These are phyloP conservation scores for Orchestia grillus DNA, from an alignment of 1,140 invertebrate genomes.

Conservation along the genomic window DNA sequence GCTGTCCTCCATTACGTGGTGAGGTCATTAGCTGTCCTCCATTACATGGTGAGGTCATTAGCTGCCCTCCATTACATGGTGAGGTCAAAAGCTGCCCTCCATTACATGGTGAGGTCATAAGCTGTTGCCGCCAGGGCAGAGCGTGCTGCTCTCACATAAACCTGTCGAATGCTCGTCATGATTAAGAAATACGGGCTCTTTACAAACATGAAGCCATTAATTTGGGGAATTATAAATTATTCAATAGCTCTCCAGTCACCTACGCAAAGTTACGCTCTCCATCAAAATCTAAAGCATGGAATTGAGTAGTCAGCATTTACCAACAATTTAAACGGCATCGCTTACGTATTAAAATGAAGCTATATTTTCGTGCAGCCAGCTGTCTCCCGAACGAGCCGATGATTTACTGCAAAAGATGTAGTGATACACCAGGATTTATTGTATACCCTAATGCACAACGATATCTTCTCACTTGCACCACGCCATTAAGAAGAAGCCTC, in stretches of 20 bases:
- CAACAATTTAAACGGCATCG: neutral
- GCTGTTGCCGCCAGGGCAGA: neutral
- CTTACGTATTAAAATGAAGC: conserved; percentile 16
- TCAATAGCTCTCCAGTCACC: neutral
- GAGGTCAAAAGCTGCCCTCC: neutral
- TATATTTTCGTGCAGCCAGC: neutral
- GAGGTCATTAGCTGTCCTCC: too few species aligned
- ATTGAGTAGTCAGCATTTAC: neutral
- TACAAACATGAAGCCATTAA: neutral
- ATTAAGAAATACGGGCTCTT: neutral
- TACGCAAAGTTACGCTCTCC: neutral
- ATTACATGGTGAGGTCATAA: neutral
- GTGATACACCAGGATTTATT: conserved; percentile 36
- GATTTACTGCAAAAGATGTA: conserved; percentile 41
- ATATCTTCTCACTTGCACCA: conserved; percentile 22
- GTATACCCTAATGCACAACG: neutral
- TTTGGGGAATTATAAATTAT: neutral
- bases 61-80: too few species aligned
- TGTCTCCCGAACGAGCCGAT: neutral
- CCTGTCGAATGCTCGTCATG: neutral
- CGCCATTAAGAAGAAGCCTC: neutral
- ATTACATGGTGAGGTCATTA: too few species aligned
- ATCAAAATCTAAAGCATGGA: neutral
- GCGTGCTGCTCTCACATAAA: neutral
- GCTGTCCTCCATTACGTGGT: too few species aligned